Base-by-base conservation (phyloP, 2,113 vertebrate species). In the Dicaeum eximium region DNA sequence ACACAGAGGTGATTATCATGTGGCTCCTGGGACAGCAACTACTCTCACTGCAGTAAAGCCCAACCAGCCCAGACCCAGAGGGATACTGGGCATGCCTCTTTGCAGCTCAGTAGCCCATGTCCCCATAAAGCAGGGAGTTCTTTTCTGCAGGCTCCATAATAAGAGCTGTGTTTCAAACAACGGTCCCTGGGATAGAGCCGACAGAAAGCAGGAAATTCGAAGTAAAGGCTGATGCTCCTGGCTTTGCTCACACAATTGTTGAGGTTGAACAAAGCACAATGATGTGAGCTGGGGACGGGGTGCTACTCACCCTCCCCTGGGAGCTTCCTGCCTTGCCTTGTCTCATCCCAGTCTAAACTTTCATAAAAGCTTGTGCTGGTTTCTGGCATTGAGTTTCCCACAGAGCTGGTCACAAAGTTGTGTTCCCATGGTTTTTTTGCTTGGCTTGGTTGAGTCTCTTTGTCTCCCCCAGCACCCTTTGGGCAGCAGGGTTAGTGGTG, bases 131-230 rank as follows among this genome's bases (percentile, higher is more conserved):
- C 31, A 80, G 53, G 9, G 38, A 13, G 25, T 33, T 80, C 67
- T 85, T 95, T 83, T 78, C 71, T 95, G 65, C 67, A 40, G 47
- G 40, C 50, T 84, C 83, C 38, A 7, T n/a, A 82, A 30, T 48
- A 48, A 87, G 56, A 64, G 42, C 57, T 5, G 15, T n/a, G 78
- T 90, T 96, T 70, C 74, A 48, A 80, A 42, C 73, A 62, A 13
- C 69, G 64, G 78, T 28, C 13, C 28, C n/a, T 7, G 50, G 56
- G 73, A 85, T 57, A 24, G 9, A 87, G 90, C 64, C 2, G 16
- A 92, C 60, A 69, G 91, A 95, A 95, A 93, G 90, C 95, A 97
- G 96, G 95, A 95, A 96, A 93, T 88, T 71, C 1, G 0, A 81
- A 93, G 75, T 54, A 88, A 94, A 95, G 72, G 84, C 83, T 88